Percentiles rank a stretch among this genome's conserved stretches.
These are phyloP conservation scores for Tiphia femorata DNA, from an alignment of 2,888 invertebrate species.

Conservation along the genomic window DNA sequence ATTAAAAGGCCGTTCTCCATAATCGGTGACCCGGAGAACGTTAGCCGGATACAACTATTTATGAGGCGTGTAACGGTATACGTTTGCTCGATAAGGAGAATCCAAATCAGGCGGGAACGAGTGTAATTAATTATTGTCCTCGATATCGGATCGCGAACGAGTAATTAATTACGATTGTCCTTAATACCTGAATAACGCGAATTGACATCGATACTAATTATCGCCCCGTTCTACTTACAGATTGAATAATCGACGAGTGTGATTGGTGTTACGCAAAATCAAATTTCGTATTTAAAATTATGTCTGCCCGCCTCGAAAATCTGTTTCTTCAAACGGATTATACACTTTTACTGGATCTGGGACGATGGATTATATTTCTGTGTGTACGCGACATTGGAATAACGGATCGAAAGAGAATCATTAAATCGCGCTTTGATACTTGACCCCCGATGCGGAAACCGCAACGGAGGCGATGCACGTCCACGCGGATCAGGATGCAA, in stretches of 20 bases:
- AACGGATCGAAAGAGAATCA: too few species aligned
- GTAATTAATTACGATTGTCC: not conserved
- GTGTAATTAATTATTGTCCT: conserved; percentile 26
- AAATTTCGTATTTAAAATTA: too few species aligned
- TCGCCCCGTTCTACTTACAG: too few species aligned
- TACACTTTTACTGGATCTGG: too few species aligned
- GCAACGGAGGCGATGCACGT: conserved; percentile 13
- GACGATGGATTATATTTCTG: too few species aligned
- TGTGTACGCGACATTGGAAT: too few species aligned
- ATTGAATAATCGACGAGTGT: too few species aligned
- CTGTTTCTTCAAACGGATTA: too few species aligned
- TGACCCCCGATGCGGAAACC: conserved; percentile 3
- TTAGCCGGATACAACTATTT: conserved; percentile 31
- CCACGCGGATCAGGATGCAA: conserved; percentile 17
- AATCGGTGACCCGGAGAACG: conserved; percentile 16
- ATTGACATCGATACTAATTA: too few species aligned
- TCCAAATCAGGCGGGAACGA: conserved; percentile 14
- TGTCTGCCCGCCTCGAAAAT: too few species aligned
- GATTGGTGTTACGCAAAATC: too few species aligned
- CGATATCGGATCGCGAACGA: not conserved
- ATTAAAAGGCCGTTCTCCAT: conserved; percentile 20
- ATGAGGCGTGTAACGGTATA: conserved; percentile 25
- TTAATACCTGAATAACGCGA: not conserved
- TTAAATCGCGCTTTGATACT: not conserved
- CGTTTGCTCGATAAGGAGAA: conserved; percentile 19